Conservation (phyloP, 2,113 vertebrate species). For the Saiga tatarica region DNA sequence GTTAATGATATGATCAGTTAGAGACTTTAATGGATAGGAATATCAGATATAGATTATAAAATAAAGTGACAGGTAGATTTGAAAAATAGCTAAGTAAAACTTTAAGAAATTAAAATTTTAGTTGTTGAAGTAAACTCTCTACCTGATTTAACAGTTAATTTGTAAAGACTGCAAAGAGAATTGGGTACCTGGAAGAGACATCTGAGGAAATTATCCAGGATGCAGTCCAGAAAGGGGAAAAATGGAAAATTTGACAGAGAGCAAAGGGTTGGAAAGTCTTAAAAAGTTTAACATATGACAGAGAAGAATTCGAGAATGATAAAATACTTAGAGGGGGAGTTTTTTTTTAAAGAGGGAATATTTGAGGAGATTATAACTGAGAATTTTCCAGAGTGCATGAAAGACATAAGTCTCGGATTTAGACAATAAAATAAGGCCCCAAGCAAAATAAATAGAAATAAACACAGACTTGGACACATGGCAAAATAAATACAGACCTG, state of each 20-base stretch:
- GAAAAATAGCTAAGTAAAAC: constrained; percentile 12
- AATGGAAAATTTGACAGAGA: background rate
- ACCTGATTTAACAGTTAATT: background rate
- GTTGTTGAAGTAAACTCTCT: constrained; percentile 17
- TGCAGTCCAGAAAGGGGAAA: background rate
- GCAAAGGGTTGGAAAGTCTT: background rate
- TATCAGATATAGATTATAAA: background rate
- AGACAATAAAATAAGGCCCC: background rate
- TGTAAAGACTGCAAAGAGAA: background rate
- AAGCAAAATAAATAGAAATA: background rate
- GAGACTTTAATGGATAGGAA: background rate
- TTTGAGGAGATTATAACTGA: constrained; percentile 18
- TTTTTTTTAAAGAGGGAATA: background rate
- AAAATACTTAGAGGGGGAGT: background rate
- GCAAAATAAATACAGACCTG: background rate
- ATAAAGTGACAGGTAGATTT: background rate
- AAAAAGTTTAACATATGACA: background rate
- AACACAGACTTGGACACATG: background rate
- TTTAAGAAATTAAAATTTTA: constrained; percentile 25
- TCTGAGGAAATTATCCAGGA: background rate
- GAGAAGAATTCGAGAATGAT: background rate
- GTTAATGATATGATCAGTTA: background rate
- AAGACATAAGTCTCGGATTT: background rate
- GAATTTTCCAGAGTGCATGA: background rate
- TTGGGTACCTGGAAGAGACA: background rate